Evolutionary conservation across 2,113 vertebrate genomes (phyloP).

Genomic region (Pangasianodon hypophthalmus): DNA sequence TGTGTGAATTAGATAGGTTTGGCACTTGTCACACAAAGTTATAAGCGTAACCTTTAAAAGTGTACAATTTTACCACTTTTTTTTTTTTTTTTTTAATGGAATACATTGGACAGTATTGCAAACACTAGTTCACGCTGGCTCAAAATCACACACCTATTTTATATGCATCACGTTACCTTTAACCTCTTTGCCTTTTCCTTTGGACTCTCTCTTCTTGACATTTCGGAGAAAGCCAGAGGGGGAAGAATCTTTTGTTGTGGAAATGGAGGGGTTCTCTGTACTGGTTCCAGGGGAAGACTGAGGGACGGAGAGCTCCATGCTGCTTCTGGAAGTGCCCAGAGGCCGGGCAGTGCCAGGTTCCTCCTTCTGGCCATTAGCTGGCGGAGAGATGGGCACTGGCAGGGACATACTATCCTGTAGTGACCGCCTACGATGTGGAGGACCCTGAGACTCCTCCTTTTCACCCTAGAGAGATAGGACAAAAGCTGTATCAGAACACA

Average conservation of each 20-base stretch:
- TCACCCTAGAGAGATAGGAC: constrained; percentile 58
- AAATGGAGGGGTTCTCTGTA: constrained; percentile 65
- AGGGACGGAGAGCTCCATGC: constrained; percentile 75
- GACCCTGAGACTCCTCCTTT: constrained; percentile 66
- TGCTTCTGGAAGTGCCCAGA: constrained; percentile 68
- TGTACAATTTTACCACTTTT: not conserved
- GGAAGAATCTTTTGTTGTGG: constrained; percentile 74
- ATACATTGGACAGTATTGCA: not conserved
- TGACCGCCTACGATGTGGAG: constrained; percentile 63
- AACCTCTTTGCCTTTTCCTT: constrained; percentile 81
- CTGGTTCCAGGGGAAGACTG: constrained; percentile 76
- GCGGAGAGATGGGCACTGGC: constrained; percentile 59
- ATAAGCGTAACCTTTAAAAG: not conserved
- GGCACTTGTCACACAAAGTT: not conserved
- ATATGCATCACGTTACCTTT: constrained; percentile 75
- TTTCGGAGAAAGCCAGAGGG: constrained; percentile 75
- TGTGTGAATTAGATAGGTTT: not conserved
- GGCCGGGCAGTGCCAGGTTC: constrained; percentile 59
- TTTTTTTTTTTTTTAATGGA: not conserved
- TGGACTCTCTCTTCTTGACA: constrained; percentile 81
- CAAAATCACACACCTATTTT: not conserved
- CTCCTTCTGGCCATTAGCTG: constrained; percentile 66
- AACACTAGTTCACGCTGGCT: not conserved
- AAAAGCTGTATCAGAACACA: not conserved
- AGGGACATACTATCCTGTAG: constrained; percentile 76